Evolutionary conservation across 2,888 invertebrate genomes (phyloP), one percentile per base, ranked within the genome.

Genomic region (Cosmia pyralina): DNA sequence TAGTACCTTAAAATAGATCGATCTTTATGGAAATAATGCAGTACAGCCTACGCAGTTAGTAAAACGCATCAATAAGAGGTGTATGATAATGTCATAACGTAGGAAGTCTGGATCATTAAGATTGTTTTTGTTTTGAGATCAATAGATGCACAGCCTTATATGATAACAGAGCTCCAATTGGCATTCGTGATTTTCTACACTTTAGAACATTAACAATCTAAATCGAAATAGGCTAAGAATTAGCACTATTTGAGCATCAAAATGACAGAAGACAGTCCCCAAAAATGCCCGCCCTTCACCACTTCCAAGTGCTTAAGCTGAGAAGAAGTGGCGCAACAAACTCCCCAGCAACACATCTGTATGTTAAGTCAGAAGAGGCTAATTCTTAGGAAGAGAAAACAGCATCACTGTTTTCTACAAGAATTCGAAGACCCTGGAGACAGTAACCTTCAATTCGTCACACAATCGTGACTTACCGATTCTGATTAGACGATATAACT

Each of bases 1-100:
- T 34, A 57, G 17, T 38, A 11, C 52, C 83, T 78, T 66, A 73
- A 79, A 81, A 83, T 79, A 83, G 80, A 82, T 78, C 79, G 79
- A 82, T 69, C 17, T 83, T 82, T 73, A 59, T 68, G 67, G 11
- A 44, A 78, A 66, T 53, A 83, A 83, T 79, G 72, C 65, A 50
- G 59, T 60, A 41, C 34, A 60, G 59, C 22, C 38, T 66, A 66
- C 46, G 34, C 58, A 66, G 65, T 22, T 57, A 76, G 48, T 41
- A 62, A 52, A 65, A 52, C 8, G 28, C 15, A 59, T 38, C 17
- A 74, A 34, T 22, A 22, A 1, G 0, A 55, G 17, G 41, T 53
- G 15, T 44, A 44, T 15, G 0, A 38, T 58, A 48, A 67, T 19
- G 13, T 62, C 65, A 57, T 41, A 13, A 52, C 1, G 22, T 28